phyloP scores from a whole-genome alignment of 2,797 vertebrate genomes.

The Gadopsis bispinosus region DNA sequence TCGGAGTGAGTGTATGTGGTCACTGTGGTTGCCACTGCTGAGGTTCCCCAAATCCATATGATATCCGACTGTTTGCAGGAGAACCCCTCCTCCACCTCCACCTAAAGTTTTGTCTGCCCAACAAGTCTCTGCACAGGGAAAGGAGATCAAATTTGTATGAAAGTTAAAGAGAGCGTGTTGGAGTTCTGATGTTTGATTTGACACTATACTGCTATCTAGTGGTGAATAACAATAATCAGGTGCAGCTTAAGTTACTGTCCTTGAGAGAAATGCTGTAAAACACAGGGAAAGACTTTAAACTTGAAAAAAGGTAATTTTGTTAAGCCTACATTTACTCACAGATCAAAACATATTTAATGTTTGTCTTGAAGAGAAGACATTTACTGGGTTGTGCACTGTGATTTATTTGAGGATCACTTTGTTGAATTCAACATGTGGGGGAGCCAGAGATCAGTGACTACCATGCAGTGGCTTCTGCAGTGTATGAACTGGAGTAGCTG shows the following conservation, averaged over 20 bases:
- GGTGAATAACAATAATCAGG: conserved; percentile 25
- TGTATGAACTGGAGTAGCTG: not conserved
- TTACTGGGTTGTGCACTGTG: not conserved
- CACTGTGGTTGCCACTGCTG: conserved; percentile 63
- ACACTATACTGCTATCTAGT: conserved; percentile 74
- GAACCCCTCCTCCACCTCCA: conserved; percentile 53
- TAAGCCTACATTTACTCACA: not conserved
- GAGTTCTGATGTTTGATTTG: conserved; percentile 4
- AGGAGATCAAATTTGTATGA: not conserved
- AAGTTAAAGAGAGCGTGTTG: not conserved
- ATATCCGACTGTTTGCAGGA: conserved; percentile 62
- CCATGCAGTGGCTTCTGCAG: not conserved
- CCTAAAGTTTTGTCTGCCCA: conserved; percentile 10
- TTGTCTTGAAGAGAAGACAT: not conserved
- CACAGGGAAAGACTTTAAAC: not conserved
- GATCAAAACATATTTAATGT: not conserved
- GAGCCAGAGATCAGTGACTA: conserved; percentile 54
- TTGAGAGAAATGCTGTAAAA: not conserved
- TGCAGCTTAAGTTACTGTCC: not conserved
- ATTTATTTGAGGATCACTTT: not conserved
- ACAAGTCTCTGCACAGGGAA: conserved; percentile 26
- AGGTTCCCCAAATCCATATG: conserved; percentile 66
- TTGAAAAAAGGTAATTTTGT: not conserved
- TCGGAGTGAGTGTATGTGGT: conserved; percentile 69
- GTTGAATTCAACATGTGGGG: conserved; percentile 31